phyloP scores from a whole-genome alignment of 2,888 invertebrate genomes.

The Dromius quadrimaculatus region DNA sequence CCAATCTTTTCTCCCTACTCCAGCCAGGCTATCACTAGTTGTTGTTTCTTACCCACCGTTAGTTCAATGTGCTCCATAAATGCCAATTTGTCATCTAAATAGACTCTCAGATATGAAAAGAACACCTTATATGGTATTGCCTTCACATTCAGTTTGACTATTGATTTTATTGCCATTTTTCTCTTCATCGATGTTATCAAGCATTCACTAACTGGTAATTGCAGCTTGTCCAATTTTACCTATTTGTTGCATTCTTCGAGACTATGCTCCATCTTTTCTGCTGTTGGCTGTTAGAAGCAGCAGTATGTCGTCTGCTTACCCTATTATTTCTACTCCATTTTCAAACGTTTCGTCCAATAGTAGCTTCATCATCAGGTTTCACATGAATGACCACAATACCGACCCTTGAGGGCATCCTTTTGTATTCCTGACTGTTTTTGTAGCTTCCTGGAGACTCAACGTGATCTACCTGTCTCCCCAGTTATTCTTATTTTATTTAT shows the following conservation, averaged over 20 bases:
- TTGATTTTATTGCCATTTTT: neutral
- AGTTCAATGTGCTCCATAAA: neutral
- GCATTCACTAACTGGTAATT: neutral
- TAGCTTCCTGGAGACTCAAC: neutral
- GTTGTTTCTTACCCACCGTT: too few species aligned
- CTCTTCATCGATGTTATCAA: neutral
- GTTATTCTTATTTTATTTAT: neutral
- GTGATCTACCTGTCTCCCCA: neutral
- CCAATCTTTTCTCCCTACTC: neutral
- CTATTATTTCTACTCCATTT: neutral
- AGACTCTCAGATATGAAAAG: neutral
- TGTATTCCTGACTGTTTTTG: neutral
- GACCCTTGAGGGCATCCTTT: neutral
- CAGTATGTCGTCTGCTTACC: neutral
- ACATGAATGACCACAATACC: neutral
- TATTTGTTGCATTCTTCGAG: neutral
- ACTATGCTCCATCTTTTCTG: neutral
- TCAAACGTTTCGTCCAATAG: neutral
- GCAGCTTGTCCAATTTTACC: neutral
- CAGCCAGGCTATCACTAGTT: neutral
- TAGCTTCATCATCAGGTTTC: neutral
- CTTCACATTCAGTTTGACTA: neutral
- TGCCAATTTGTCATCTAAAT: neutral
- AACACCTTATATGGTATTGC: neutral
- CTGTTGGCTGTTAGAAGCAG: neutral